These are phyloP conservation scores for Synanthedon formicaeformis DNA, from an alignment of 2,888 invertebrate genomes.

Conservation along the genomic window DNA sequence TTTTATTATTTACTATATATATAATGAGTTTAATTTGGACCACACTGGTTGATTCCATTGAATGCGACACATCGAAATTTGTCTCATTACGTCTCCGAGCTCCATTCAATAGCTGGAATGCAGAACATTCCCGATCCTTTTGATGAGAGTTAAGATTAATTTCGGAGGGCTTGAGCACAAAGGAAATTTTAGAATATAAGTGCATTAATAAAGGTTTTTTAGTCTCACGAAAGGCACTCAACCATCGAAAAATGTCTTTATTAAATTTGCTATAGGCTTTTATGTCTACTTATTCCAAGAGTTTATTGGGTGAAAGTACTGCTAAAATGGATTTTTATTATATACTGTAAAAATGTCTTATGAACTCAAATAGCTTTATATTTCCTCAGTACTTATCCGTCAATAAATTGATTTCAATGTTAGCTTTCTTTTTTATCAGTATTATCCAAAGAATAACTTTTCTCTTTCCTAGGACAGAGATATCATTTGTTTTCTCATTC, in stretches of 20 bases:
- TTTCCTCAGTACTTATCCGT: no score
- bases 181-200: slow-evolving; percentile 66
- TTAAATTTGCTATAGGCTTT: slow-evolving; percentile 57
- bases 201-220: slow-evolving; percentile 64
- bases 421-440: no score
- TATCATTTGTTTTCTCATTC: no score
- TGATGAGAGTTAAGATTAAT: slow-evolving; percentile 65
- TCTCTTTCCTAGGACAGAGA: no score
- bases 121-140: slow-evolving; percentile 55
- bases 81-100: slow-evolving; percentile 24
- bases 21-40: slow-evolving; percentile 10
- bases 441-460: no score
- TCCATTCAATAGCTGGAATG: slow-evolving; percentile 52
- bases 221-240: slow-evolving; percentile 42
- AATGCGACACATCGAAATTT: slow-evolving; percentile 48
- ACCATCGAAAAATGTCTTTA: slow-evolving; percentile 56
- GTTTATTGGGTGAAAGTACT: slow-evolving; percentile 49
- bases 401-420: no score
- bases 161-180: slow-evolving; percentile 56
- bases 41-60: slow-evolving; percentile 35
- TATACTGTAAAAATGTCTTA: no score
- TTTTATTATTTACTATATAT: no score
- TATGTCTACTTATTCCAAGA: slow-evolving; percentile 46
- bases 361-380: no score
- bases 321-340: slow-evolving; percentile 28